phyloP scores from a whole-genome alignment of 2,888 invertebrate species.

The Elysia crispata region DNA sequence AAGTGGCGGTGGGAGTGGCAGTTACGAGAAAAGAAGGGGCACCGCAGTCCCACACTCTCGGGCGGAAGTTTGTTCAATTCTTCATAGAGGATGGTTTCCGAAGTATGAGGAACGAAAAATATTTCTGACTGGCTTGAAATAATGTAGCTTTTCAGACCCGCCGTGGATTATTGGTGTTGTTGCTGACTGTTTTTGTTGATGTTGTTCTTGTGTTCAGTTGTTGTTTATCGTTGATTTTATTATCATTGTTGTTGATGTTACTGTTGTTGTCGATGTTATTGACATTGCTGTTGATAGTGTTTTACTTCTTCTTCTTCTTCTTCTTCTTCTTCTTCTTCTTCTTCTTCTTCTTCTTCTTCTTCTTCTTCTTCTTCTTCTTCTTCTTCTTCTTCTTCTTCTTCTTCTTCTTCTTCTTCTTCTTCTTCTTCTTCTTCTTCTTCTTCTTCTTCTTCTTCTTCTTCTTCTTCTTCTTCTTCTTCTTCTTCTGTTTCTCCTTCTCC shows the following conservation, averaged over 20 bases:
- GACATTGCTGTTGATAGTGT: not conserved
- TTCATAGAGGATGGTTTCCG: too few relatives aligned
- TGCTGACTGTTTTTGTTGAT: too few relatives aligned
- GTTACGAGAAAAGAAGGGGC: too few relatives aligned
- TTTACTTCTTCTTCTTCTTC: not conserved
- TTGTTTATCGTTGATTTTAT: too few relatives aligned
- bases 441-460: slow-evolving; percentile 7
- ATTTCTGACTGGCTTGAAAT: too few relatives aligned
- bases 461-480: slow-evolving; percentile 16
- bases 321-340: slow-evolving; percentile 11
- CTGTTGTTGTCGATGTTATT: not conserved
- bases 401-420: slow-evolving; percentile 15
- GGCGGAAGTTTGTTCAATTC: too few relatives aligned
- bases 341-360: not conserved
- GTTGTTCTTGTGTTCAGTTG: not conserved
- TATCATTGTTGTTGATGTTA: too few relatives aligned
- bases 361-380: slow-evolving; percentile 2
- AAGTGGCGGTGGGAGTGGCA: too few relatives aligned
- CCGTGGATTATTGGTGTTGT: too few relatives aligned
- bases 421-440: not conserved
- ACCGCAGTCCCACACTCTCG: too few relatives aligned
- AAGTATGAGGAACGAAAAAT: too few relatives aligned
- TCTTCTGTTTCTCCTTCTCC: not conserved
- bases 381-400: not conserved
- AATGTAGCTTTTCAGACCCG: too few relatives aligned